Evolutionary conservation across 1,140 invertebrate species (phyloP), one percentile per base, ranked within the genome.

Genomic region (Heterodera schachtii): DNA sequence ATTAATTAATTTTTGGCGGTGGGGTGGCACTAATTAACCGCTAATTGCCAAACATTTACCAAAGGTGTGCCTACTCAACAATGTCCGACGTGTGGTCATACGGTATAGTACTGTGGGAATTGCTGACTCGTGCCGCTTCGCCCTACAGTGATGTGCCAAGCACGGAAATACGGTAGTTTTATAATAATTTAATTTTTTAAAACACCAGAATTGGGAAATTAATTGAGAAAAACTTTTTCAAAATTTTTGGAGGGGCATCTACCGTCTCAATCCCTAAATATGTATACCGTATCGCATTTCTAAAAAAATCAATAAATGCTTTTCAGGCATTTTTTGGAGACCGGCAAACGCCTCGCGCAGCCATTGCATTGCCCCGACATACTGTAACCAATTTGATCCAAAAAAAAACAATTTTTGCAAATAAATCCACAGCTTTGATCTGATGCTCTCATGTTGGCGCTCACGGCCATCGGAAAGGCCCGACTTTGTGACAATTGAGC

Each of bases 321-420:
- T 60, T 60, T 60, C 13, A 60, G 57, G 57, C 16, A 57, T 5
- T 85, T 82, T 70, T 75, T 85, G 31, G 84, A 86, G 41, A 43
- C 82, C 19, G 84, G 84, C 31, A 84, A 71, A 49, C 77, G 84
- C 49, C 77, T 85, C 19, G n/a, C 82, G n/a, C 84, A 86, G 76
- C 84, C 84, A 19, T 75, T 73, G 41, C 82, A 85, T 64, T 85
- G 84, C 82, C 84, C 84, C 31, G 84, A 84, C 81, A 66, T 83
- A 6, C 77, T 83, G 82, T 83, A 79, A 60, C 19, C 83, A 46
- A 83, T 9, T 19, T 16, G 9, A 49, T 49, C 4, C 4, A 49
- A 49, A 49, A 49, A 49, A 49, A 49, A 49, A 6, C 47, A 49
- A 49, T 67, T 81, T 81, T n/a, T n/a, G n/a, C n/a, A n/a, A n/a